Percentiles rank a stretch among this genome's conserved stretches.
These are phyloP conservation scores for Panopea generosa DNA, from an alignment of 2,888 invertebrate species.

Conservation along the genomic window DNA sequence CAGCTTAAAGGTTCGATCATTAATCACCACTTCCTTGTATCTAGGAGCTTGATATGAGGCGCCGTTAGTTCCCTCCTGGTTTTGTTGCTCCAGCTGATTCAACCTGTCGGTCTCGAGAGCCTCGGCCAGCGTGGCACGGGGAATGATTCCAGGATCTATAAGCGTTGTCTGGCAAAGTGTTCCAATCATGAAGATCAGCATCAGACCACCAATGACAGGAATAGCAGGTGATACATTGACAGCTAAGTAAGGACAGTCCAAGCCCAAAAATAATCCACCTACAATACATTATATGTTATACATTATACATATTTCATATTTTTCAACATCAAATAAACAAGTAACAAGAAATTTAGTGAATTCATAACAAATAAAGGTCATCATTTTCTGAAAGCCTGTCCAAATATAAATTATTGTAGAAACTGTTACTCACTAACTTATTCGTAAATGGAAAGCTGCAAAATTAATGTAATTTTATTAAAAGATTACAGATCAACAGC, in stretches of 20 bases:
- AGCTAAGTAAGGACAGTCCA: constrained; percentile 59
- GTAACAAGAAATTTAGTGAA: too few relatives aligned
- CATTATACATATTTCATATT: too few relatives aligned
- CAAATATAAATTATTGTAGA: too few relatives aligned
- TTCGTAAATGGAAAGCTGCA: too few relatives aligned
- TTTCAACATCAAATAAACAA: too few relatives aligned
- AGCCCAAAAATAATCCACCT: constrained; percentile 62
- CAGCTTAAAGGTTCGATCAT: constrained; percentile 55
- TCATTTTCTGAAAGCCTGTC: too few relatives aligned
- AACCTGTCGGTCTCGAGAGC: constrained; percentile 59
- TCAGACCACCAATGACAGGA: constrained; percentile 56
- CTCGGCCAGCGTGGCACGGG: constrained; percentile 56
- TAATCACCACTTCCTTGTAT: constrained; percentile 53
- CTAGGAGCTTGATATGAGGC: constrained; percentile 48
- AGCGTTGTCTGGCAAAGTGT: constrained; percentile 51
- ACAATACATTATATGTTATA: constrained; percentile 22
- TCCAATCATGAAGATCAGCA: constrained; percentile 57
- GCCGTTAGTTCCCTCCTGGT: constrained; percentile 32
- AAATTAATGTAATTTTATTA: too few relatives aligned
- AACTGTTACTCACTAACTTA: too few relatives aligned
- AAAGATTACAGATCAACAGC: too few relatives aligned
- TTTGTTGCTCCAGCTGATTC: constrained; percentile 42
- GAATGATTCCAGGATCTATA: constrained; percentile 64
- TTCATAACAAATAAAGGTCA: too few relatives aligned
- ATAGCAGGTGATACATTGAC: constrained; percentile 57